Evolutionary conservation across 2,888 invertebrate species (phyloP).

Genomic region (Drosophila gaucha): DNA sequence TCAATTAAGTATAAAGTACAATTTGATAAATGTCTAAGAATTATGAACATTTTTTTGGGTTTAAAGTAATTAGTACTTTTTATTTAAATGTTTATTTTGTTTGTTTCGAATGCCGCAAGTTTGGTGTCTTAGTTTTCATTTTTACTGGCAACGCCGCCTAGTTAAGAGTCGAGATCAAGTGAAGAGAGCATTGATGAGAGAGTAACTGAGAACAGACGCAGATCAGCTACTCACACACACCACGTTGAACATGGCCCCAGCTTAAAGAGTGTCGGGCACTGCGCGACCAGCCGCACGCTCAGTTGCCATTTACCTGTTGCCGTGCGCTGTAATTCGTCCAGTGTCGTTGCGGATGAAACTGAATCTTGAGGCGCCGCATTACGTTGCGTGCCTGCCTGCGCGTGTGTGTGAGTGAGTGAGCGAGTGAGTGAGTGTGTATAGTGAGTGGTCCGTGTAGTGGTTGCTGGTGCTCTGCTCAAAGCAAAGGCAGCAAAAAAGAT

Average conservation of each 20-base stretch:
- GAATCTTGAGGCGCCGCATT: constrained; percentile 68
- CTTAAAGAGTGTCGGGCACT: constrained; percentile 20
- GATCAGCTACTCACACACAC: constrained; percentile 4
- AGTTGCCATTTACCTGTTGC: constrained; percentile 82
- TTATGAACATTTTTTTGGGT: too few relatives aligned
- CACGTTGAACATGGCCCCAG: constrained; percentile 1
- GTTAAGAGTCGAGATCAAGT: constrained; percentile 22
- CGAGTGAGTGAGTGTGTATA: constrained; percentile 10
- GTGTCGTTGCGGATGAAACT: constrained; percentile 71
- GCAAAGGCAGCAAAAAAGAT: constrained; percentile 66
- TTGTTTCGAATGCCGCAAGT: constrained; percentile 35
- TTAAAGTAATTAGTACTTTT: too few relatives aligned
- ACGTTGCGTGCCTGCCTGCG: constrained; percentile 65
- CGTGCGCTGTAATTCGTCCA: constrained; percentile 69
- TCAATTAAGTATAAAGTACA: too few relatives aligned
- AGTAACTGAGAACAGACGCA: neutral
- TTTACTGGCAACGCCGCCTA: constrained; percentile 45
- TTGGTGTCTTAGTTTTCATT: constrained; percentile 55
- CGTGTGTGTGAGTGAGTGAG: constrained; percentile 35
- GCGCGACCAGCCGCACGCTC: constrained; percentile 35
- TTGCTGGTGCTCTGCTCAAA: constrained; percentile 44
- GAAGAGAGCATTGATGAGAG: constrained; percentile 2
- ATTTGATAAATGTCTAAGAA: too few relatives aligned
- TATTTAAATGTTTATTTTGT: neutral
- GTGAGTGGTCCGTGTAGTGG: constrained; percentile 35